Evolutionary conservation across 2,888 invertebrate genomes (phyloP).

Genomic region (Drosophila testacea): DNA sequence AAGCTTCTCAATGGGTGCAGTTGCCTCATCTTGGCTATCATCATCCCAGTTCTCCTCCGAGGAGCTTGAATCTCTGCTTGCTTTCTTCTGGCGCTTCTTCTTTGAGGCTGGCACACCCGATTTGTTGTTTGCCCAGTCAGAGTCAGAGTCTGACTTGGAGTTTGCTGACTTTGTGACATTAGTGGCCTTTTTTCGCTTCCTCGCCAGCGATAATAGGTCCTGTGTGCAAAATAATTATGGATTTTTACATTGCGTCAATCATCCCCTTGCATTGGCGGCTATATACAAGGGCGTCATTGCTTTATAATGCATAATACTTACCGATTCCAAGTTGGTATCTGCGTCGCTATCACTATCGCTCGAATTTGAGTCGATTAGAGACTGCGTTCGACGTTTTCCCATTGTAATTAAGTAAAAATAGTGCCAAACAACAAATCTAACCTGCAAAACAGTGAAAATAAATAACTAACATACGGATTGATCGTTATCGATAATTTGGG

Average conservation of each 20-base stretch:
- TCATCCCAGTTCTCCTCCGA: slow-evolving; percentile 85
- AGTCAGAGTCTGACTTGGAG: slow-evolving; percentile 86
- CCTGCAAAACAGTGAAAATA: slow-evolving; percentile 63
- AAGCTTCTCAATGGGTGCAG: slow-evolving; percentile 28
- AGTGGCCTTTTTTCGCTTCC: slow-evolving; percentile 89
- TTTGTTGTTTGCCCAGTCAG: slow-evolving; percentile 86
- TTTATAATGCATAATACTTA: slow-evolving; percentile 86
- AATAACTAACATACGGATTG: slow-evolving; percentile 43
- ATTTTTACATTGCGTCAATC: slow-evolving; percentile 45
- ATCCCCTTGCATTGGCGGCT: slow-evolving; percentile 34
- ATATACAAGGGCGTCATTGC: not conserved
- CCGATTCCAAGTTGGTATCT: slow-evolving; percentile 93
- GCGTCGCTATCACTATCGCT: slow-evolving; percentile 92
- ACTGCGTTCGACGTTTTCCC: slow-evolving; percentile 94
- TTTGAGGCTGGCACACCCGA: slow-evolving; percentile 83
- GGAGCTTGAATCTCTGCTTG: slow-evolving; percentile 77
- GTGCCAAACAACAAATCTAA: slow-evolving; percentile 60
- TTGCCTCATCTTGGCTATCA: slow-evolving; percentile 81
- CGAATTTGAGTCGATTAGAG: slow-evolving; percentile 92
- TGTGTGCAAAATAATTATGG: slow-evolving; percentile 79
- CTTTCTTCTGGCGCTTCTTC: slow-evolving; percentile 83
- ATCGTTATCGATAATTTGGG: too few relatives aligned
- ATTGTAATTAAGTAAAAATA: slow-evolving; percentile 85
- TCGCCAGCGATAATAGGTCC: slow-evolving; percentile 93
- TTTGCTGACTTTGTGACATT: slow-evolving; percentile 85